Base-by-base conservation (phyloP, 2,113 vertebrate species). In the Oreochromis niloticus region DNA sequence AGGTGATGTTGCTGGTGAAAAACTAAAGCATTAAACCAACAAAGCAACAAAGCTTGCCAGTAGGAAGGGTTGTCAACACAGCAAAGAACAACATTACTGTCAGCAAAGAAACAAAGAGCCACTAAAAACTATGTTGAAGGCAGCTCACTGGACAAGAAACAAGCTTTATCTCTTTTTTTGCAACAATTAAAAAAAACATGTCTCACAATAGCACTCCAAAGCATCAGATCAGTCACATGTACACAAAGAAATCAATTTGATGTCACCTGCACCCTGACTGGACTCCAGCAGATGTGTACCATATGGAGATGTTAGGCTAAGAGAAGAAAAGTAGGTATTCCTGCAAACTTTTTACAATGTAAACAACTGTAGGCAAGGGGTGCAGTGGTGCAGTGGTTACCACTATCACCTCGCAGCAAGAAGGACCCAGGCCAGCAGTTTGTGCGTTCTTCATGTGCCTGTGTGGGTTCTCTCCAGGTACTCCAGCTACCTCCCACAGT, bases 61-160 rank as follows among this genome's bases (percentile, higher is more conserved):
- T 41, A 7, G 78, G 73, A 81, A 81, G 54, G 79, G 91, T 92
- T 83, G 91, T 88, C 83, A 88, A 80, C 43, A 73, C 59, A 82
- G 80, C 86, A 85, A 84, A 91, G 52, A 84, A 82, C 83, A 87
- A 71, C 30, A 61, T 71, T 46, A 59, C 56, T 41, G 36, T 87
- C 39, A 82, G 52, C 54, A 68, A 85, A 86, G 79, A 87, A 52
- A 59, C n/a, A 36, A 66, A 56, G 50, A 84, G 41, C 17, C 39
- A 32, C 55, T 63, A 16, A 84, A 54, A 84, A n/a, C 12, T n/a
- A 2, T 78, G 81, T 24, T 78, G 30, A 48, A 57, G 85, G 83
- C 83, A 81, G 54, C 83, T 85, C 83, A 78, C 9, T 71, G 34
- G 54, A 3, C 57, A 32, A 9, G 22, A 36, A 89, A 56, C 78